Conservation (phyloP, 2,113 vertebrate genomes). For the Clarias batrachus region DNA sequence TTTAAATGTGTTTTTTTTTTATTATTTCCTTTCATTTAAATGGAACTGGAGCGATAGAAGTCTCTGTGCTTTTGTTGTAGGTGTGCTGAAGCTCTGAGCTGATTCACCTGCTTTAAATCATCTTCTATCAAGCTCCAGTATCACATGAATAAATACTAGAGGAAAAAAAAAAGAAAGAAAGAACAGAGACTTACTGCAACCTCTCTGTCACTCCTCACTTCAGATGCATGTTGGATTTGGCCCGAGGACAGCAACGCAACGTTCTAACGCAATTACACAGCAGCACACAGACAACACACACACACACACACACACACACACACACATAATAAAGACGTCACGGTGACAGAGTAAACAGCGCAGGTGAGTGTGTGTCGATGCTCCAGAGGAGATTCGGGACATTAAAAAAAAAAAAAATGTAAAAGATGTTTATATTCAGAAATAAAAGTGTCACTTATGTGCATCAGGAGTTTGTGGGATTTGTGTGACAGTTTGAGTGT, state of each 20-base stretch:
- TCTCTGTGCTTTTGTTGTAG: not conserved
- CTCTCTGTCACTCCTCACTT: constrained; percentile 9
- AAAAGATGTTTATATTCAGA: not conserved
- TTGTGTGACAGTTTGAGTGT: not conserved
- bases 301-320: not conserved
- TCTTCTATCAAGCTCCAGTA: not conserved
- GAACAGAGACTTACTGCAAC: not conserved
- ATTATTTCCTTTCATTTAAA: not conserved
- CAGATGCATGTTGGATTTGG: not conserved
- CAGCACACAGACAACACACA: not conserved
- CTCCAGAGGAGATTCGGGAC: not conserved
- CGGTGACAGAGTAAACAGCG: constrained; percentile 14
- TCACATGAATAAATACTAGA: not conserved
- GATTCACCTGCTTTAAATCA: not conserved
- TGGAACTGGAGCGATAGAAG: not conserved
- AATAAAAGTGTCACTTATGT: constrained; percentile 9
- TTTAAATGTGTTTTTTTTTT: not conserved
- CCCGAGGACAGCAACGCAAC: constrained; percentile 11
- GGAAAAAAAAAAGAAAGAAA: not conserved
- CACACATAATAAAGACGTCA: constrained; percentile 27
- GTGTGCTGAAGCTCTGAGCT: not conserved
- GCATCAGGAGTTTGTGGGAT: not conserved
- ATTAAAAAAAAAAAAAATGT: not conserved
- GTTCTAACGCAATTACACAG: constrained; percentile 20
- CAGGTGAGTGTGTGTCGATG: constrained; percentile 18